A percentile compares a stretch with the other conserved stretches of the same genome.
These are phyloP conservation scores for Hirtodrosophila trivittata DNA, from an alignment of 2,888 invertebrate genomes.

Conservation along the genomic window DNA sequence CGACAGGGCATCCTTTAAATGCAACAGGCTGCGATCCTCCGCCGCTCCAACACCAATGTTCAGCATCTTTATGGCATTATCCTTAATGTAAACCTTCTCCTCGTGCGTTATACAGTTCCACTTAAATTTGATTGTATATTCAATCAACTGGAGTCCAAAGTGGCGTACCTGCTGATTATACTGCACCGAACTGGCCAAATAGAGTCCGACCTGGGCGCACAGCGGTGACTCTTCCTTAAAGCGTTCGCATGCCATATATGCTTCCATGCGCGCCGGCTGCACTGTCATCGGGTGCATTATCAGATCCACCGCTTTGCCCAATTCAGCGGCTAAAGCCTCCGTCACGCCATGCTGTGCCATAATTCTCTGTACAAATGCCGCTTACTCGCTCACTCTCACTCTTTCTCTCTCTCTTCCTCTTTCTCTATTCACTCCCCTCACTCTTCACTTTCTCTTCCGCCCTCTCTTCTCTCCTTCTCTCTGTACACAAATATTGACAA, in stretches of 20 bases:
- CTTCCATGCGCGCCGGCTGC: constrained; percentile 90
- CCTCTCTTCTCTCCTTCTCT: no score
- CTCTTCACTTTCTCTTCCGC: no score
- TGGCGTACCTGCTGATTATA: constrained; percentile 92
- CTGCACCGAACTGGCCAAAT: constrained; percentile 89
- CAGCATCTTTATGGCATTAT: constrained; percentile 94
- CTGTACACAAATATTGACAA: no score
- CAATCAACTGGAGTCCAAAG: constrained; percentile 96
- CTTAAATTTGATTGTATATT: constrained; percentile 95
- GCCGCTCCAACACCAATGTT: constrained; percentile 90
- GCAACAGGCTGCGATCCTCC: constrained; percentile 87
- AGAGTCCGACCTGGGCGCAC: constrained; percentile 93
- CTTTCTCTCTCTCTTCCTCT: no score
- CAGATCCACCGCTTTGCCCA: constrained; percentile 92
- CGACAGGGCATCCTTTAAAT: constrained; percentile 93
- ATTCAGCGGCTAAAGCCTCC: constrained; percentile 87
- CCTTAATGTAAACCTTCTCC: constrained; percentile 95
- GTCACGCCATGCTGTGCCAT: constrained; percentile 82
- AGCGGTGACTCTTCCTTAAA: constrained; percentile 89
- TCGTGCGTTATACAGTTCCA: constrained; percentile 95
- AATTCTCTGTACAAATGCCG: not conserved
- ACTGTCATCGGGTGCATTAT: constrained; percentile 92
- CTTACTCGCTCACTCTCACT: no score
- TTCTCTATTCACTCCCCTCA: no score
- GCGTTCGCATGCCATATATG: constrained; percentile 92